Conservation (phyloP, 2,113 vertebrate species). For the Myotis brandtii region DNA sequence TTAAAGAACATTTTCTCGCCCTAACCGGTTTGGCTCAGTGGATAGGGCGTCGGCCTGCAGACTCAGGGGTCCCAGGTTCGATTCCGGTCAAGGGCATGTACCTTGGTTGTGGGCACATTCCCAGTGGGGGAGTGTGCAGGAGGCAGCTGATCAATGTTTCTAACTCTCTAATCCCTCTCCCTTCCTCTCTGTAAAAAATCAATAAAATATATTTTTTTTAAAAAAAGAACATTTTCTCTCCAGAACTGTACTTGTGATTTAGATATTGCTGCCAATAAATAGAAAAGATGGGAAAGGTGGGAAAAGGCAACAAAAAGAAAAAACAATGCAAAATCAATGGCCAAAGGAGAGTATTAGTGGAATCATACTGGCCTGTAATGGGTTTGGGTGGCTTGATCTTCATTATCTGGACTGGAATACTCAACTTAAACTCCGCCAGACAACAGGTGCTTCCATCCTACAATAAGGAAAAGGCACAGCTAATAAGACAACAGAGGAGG, state of each 20-base stretch:
- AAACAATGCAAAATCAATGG: too few species aligned
- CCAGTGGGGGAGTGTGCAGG: too few species aligned
- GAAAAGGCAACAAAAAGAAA: background rate
- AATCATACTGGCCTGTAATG: slow-evolving; percentile 84
- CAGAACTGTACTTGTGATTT: background rate
- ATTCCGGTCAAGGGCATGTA: too few species aligned
- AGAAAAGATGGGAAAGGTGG: background rate
- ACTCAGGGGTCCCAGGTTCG: too few species aligned
- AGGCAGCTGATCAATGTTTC: too few species aligned
- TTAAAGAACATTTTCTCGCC: background rate
- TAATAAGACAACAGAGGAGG: background rate
- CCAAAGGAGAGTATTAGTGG: background rate
- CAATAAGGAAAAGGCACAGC: slow-evolving; percentile 13
- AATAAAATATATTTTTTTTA: too few species aligned
- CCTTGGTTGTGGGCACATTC: too few species aligned
- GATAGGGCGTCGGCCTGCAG: too few species aligned
- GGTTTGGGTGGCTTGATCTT: slow-evolving; percentile 88
- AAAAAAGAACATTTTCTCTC: background rate
- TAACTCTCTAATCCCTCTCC: too few species aligned
- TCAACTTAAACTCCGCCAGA: slow-evolving; percentile 82
- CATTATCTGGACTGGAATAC: slow-evolving; percentile 82
- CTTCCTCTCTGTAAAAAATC: too few species aligned
- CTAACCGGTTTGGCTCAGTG: too few species aligned
- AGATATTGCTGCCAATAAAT: background rate
- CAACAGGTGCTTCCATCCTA: slow-evolving; percentile 72